Base-by-base conservation (phyloP, 2,113 vertebrate species). In the Malurus elegans region DNA sequence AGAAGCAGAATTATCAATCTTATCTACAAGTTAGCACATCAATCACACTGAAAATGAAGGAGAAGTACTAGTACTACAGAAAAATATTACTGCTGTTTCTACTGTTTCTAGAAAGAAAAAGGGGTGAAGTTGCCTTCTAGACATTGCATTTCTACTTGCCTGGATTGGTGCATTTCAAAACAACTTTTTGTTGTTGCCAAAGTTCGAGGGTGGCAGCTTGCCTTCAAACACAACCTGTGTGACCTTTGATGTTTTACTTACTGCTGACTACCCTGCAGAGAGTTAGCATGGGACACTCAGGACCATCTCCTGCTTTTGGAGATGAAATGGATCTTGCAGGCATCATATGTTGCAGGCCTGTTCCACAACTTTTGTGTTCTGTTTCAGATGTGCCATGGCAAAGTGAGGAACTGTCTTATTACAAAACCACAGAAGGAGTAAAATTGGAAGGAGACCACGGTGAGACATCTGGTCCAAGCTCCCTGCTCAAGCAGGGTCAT, bases 321-420 rank as follows among this genome's bases (percentile, higher is more conserved):
- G 76, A 69, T 26, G 51, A 85, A 58, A 29, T 34, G 14, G 4
- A 58, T 81, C 45, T 79, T 70, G 24, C 36, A 70, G 40, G 15
- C 13, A 51, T 44, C 48, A 28, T 36, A 40, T 0, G 2, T 45
- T 34, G 23, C 70, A 58, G 57, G 9, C 7, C 51, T 60, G 32
- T 23, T 29, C 20, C 25, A 23, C 6, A 32, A 20, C 0, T 2
- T 54, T 82, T 0, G 0, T 47, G 14, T 47, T 76, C 21, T 86
- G 12, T 47, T 85, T 71, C 17, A 61, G 66, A 48, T 36, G 14
- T 48, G 16, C 8, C n/a, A 31, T 36, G 44, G 36, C 14, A 51
- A 76, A 60, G 21, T 24, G 32, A 65, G n/a, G 67, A 90, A 47
- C 34, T 3, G 12, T 21, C 17, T 45, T 29, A 38, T 29, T 19